Evolutionary conservation across 92 coral and sea anemone species (phyloP).

Genomic region (Phenganax subtilis): DNA sequence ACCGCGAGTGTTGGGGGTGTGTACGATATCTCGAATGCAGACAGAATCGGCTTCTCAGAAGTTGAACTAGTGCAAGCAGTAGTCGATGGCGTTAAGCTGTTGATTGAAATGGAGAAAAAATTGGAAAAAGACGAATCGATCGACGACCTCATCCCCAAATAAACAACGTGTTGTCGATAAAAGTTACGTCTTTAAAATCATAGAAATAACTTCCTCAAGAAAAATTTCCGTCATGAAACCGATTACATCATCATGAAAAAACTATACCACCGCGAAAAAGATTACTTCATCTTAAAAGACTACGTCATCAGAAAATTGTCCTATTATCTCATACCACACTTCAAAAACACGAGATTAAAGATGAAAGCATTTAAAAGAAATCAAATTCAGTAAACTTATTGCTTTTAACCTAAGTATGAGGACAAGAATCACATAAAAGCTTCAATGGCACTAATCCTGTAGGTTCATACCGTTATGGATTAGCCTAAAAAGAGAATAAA

Average conservation of each 20-base stretch:
- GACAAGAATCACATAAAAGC: background rate
- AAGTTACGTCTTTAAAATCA: background rate
- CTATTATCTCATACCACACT: background rate
- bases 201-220: background rate
- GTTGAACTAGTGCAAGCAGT: conserved; percentile 83
- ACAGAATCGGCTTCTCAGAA: conserved; percentile 84
- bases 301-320: background rate
- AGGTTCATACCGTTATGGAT: too few species aligned
- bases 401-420: background rate
- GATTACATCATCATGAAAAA: too few species aligned
- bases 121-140: conserved; percentile 76
- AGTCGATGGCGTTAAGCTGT: conserved; percentile 74
- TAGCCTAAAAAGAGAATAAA: too few species aligned
- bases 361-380: background rate
- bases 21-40: conserved; percentile 91
- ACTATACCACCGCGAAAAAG: too few species aligned
- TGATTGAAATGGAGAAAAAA: conserved; percentile 83
- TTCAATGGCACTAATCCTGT: background rate
- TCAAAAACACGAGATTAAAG: background rate
- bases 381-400: background rate
- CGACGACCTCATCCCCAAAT: conserved; percentile 79
- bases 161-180: background rate
- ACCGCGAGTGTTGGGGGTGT: conserved; percentile 92
- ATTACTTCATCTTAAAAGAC: background rate
- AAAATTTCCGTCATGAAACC: too few species aligned